Conservation (phyloP, 2,113 vertebrate species). For the Siniperca knerii region DNA sequence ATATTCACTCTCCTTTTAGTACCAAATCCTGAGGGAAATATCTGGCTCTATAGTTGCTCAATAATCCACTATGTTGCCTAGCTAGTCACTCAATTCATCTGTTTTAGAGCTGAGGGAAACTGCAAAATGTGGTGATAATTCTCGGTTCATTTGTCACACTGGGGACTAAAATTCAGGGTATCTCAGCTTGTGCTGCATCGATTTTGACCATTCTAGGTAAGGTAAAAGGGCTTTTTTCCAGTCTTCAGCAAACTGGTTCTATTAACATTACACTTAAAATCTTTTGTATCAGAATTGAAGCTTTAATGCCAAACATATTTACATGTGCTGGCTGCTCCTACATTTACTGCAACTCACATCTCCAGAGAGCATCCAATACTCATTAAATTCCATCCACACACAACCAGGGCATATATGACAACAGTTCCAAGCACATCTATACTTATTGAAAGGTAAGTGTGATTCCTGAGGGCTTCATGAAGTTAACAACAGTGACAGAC, state of each 20-base stretch:
- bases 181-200: neutral
- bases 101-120: too few relatives aligned
- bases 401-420: conserved; percentile 34
- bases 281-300: neutral
- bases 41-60: too few relatives aligned
- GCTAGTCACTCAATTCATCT: too few relatives aligned
- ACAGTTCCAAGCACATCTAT: conserved; percentile 25
- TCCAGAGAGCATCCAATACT: conserved; percentile 9
- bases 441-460: conserved; percentile 9
- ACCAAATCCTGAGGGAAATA: too few relatives aligned
- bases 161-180: neutral
- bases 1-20: too few relatives aligned
- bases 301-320: neutral
- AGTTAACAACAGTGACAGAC: conserved; percentile 12
- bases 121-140: too few relatives aligned
- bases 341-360: conserved; percentile 13
- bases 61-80: too few relatives aligned
- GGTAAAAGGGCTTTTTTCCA: neutral
- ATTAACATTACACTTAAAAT: neutral
- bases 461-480: conserved; percentile 45
- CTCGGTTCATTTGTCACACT: too few relatives aligned
- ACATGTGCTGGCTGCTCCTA: neutral
- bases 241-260: neutral
- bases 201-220: neutral
- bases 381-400: conserved; percentile 36